Base-by-base conservation (phyloP, 2,113 vertebrate genomes). In the Rhinopithecus roxellana region DNA sequence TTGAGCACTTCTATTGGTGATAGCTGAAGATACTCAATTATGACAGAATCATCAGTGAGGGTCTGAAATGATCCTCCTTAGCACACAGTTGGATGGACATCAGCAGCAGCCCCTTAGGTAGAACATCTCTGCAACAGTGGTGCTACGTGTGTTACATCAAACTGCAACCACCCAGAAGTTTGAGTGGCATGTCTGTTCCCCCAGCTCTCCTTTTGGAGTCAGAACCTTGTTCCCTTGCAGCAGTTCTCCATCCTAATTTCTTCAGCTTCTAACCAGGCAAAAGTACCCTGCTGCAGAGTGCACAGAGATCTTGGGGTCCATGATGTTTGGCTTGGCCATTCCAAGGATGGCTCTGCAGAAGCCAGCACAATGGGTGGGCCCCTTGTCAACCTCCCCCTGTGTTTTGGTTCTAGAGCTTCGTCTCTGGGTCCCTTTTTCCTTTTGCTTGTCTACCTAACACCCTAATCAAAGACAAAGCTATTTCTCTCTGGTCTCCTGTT, bases 391-490 rank as follows among this genome's bases (percentile, higher is more conserved):
- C 59, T 86, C 48, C 16, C 38, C 23, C 45, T 30, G 20, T 8
- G 25, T 9, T 89, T 93, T 38, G 3, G 30, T 75, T 48, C 69
- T 2, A n/a, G 18, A 78, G 8, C 38, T 80, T n/a, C 50, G 11
- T n/a, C 81, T 16, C 40, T 67, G 22, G 16, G 12, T 61, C 52
- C 9, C 45, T 74, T 64, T 64, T 64, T 64, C 61, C 27, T 32
- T 64, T 64, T 64, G 61, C 61, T 30, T 30, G 6, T 32, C 48
- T 45, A 16, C 64, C 32, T 9, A 27, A 43, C 40, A 22, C 55
- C 86, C 27, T 40, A 32, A 69, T 80, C 91, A 40, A 85, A 97
- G 48, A 82, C 48, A 64, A 35, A 83, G 59, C 30, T 43, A 13
- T 82, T 52, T 57, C 52, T 93, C 32, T 17, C 35, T 2, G 16